phyloP scores from a whole-genome alignment of 92 coral and sea anemone genomes.

The Desmophyllum pertusum region DNA sequence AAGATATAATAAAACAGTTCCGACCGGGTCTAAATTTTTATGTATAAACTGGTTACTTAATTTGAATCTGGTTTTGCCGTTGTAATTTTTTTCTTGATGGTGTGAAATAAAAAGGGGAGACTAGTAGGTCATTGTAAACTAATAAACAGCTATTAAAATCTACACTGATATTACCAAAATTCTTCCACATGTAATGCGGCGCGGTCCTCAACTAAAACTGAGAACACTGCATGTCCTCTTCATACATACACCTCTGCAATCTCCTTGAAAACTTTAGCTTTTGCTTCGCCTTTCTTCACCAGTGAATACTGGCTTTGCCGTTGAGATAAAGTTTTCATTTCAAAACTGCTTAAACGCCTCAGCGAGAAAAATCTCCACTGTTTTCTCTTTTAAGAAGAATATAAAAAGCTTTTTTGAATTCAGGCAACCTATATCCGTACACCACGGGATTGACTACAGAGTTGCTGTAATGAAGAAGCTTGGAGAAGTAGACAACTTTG shows the following conservation, averaged over 20 bases:
- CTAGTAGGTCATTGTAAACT: too few species aligned
- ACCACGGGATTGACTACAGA: slow-evolving; percentile 68
- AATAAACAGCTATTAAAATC: too few species aligned
- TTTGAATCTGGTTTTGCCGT: too few species aligned
- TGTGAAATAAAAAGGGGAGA: too few species aligned
- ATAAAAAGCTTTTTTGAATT: slow-evolving; percentile 64
- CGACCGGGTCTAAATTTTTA: too few species aligned
- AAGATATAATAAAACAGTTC: too few species aligned
- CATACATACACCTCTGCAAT: neutral
- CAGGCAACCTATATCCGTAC: slow-evolving; percentile 60
- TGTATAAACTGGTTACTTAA: too few species aligned
- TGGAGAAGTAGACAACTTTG: slow-evolving; percentile 44
- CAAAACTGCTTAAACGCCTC: slow-evolving; percentile 26
- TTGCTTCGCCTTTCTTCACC: neutral
- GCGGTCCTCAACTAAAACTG: too few species aligned
- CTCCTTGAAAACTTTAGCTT: neutral
- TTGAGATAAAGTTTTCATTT: neutral
- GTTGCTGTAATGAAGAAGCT: slow-evolving; percentile 71
- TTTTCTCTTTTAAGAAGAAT: slow-evolving; percentile 28
- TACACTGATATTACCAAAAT: too few species aligned
- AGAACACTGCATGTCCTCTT: neutral
- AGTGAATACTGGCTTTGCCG: neutral
- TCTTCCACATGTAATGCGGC: neutral
- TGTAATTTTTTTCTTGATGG: too few species aligned
- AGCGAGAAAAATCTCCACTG: slow-evolving; percentile 18